These are phyloP conservation scores for Clepsis dumicolana DNA, from an alignment of 2,888 invertebrate genomes.

Conservation along the genomic window DNA sequence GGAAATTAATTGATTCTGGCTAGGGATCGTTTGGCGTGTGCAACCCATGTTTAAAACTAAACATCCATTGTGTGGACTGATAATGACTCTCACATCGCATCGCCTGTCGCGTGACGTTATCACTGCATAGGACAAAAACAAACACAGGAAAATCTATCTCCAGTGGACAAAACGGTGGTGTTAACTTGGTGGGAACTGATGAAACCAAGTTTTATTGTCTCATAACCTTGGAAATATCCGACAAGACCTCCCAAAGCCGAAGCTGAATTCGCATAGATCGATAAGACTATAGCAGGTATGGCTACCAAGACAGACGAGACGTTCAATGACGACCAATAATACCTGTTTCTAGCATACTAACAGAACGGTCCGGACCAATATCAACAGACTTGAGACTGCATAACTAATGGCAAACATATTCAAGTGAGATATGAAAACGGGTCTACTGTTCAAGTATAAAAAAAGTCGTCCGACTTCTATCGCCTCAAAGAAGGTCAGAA, in stretches of 20 bases:
- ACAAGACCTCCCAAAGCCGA: background rate
- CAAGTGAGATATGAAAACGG: background rate
- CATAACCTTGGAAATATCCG: background rate
- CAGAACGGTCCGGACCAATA: background rate
- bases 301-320: background rate
- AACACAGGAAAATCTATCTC: background rate
- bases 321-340: background rate
- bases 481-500: constrained; percentile 1
- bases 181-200: background rate
- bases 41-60: constrained; percentile 53
- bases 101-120: constrained; percentile 56
- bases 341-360: background rate
- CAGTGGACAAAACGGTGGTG: background rate
- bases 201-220: background rate
- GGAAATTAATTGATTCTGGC: constrained; percentile 59
- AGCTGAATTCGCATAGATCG: background rate
- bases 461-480: background rate
- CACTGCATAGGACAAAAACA: constrained; percentile 15
- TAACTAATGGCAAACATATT: background rate
- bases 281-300: background rate
- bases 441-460: background rate
- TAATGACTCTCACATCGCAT: constrained; percentile 55
- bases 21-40: constrained; percentile 48
- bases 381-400: background rate
- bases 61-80: constrained; percentile 58